Percentiles rank a stretch among this genome's conserved stretches.
These are phyloP conservation scores for Tragelaphus scriptus DNA, from an alignment of 2,113 vertebrate species.

Conservation along the genomic window DNA sequence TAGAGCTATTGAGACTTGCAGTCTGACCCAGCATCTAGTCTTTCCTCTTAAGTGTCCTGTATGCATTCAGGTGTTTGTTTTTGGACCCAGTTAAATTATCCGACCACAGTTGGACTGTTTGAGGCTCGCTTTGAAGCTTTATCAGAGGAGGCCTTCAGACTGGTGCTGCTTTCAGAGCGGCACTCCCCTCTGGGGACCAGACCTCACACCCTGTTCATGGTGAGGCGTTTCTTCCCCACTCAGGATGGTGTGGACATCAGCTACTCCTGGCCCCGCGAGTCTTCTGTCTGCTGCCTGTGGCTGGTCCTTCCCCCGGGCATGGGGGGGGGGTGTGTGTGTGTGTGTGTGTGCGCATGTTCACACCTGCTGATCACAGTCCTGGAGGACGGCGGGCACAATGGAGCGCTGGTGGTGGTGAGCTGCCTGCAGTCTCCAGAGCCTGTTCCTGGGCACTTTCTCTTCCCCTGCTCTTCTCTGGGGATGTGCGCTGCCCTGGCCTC, in stretches of 20 bases:
- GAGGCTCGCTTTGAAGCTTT: not conserved
- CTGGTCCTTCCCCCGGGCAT: too few relatives aligned
- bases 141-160: not conserved
- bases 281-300: not conserved
- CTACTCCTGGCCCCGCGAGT: not conserved
- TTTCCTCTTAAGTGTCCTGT: not conserved
- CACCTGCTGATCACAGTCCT: not conserved
- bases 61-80: not conserved
- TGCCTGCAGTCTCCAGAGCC: not conserved
- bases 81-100: not conserved
- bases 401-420: not conserved
- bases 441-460: not conserved
- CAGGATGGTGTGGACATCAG: not conserved
- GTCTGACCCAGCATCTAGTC: not conserved
- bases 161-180: not conserved
- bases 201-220: not conserved
- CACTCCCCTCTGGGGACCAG: not conserved
- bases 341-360: not conserved
- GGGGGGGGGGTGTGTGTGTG: rapidly evolving
- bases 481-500: not conserved
- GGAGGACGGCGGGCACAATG: not conserved
- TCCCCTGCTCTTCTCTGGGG: not conserved
- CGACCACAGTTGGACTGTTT: not conserved
- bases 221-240: not conserved
- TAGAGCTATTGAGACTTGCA: not conserved